Conservation (phyloP, 92 coral and sea anemone species). For the Micromussa lordhowensis region DNA sequence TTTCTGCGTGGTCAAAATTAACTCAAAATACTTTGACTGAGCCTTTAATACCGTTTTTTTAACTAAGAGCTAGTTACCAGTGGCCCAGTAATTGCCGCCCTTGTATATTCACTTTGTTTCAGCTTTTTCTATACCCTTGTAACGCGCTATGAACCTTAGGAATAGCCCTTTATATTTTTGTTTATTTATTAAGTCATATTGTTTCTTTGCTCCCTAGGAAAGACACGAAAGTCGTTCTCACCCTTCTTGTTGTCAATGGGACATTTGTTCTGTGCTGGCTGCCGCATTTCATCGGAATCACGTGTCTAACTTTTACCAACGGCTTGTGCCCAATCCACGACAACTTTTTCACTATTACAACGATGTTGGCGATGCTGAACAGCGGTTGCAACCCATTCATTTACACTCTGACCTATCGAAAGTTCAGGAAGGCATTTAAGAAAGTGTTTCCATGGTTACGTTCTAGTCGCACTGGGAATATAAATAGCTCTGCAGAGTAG, state of each 20-base stretch:
- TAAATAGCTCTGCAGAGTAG: neutral
- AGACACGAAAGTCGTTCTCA: constrained; percentile 60
- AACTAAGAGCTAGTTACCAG: too few relatives aligned
- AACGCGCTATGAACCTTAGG: too few relatives aligned
- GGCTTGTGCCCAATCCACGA: constrained; percentile 65
- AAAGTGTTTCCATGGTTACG: constrained; percentile 22
- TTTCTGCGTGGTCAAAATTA: too few relatives aligned
- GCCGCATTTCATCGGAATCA: constrained; percentile 65
- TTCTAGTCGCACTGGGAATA: neutral
- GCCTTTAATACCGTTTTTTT: too few relatives aligned
- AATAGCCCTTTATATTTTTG: neutral
- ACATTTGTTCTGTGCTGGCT: constrained; percentile 65
- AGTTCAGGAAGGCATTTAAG: constrained; percentile 29
- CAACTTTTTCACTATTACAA: constrained; percentile 35
- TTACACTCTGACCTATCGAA: constrained; percentile 57
- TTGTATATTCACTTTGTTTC: too few relatives aligned
- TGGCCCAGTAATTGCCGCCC: too few relatives aligned
- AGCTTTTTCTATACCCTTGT: too few relatives aligned
- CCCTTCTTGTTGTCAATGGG: constrained; percentile 61
- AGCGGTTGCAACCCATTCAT: constrained; percentile 71
- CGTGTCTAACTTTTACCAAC: constrained; percentile 50
- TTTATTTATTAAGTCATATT: neutral
- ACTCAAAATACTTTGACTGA: too few relatives aligned
- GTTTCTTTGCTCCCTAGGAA: constrained; percentile 30
- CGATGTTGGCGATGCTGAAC: constrained; percentile 71